Evolutionary conservation across 2,888 invertebrate genomes (phyloP), one percentile per base, ranked within the genome.

Genomic region (Lasioglossum malachurum): DNA sequence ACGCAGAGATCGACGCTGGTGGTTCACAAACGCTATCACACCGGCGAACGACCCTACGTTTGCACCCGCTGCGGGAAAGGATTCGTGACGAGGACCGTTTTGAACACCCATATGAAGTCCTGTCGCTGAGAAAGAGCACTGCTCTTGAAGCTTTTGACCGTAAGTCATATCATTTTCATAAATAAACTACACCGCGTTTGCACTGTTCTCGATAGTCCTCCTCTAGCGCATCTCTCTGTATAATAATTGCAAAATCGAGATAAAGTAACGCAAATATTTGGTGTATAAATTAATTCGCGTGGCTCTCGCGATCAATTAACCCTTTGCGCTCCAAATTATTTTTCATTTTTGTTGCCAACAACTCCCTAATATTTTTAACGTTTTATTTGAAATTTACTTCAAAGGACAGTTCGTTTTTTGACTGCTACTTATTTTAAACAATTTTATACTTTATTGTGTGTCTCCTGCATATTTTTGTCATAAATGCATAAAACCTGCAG

Each of bases 31-130:
- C 93, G 96, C 64, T 96, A 96, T 84, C 96, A 96, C 81, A 96
- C 96, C 0, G 96, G 96, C 12, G 96, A 96, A 86, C 95, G 95
- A 80, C 95, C 96, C 31, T 96, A 96, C 86, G 95, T 96, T 1
- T 97, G 97, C 87, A 95, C 96, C 14, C 95, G 96, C 19, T 97
- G 97, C 76, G 96, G 95, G 1, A 96, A 96, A 76, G 96, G 96
- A 0, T 97, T 97, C 82, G 96, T 96, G 1, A 96, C 96, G 74
- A 95, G 96, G 38, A 96, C 96, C 0, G 96, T 96, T 82, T 93
- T 96, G 80, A 97, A 96, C 90, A 93, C 96, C 8, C 97, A 97
- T 91, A 94, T 96, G 90, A 95, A 96, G 72, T 92, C 93, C 7
- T 93, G 93, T 46, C 89, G 82, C 49, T 90, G 80, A 88, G 4